These are phyloP conservation scores for Sprattus sprattus DNA, from an alignment of 2,113 vertebrate genomes.

Conservation along the genomic window DNA sequence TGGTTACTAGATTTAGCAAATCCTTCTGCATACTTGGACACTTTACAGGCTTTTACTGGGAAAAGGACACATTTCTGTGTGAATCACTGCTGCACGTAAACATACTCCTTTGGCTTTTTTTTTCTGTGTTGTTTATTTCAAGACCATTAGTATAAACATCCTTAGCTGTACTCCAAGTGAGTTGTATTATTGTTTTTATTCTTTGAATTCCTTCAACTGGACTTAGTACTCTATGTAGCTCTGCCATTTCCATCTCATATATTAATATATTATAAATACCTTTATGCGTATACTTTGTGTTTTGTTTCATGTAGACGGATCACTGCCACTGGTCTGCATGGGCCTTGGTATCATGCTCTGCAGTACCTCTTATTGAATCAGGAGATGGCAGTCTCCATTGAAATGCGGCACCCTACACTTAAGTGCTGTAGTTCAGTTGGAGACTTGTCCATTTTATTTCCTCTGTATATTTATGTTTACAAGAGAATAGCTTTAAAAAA, in stretches of 20 bases:
- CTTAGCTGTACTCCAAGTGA: background rate
- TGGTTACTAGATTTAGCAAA: background rate
- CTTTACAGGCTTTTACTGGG: background rate
- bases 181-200: background rate
- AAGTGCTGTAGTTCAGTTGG: background rate
- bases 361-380: constrained; percentile 52
- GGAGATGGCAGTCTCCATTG: constrained; percentile 53
- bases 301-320: constrained; percentile 52
- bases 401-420: constrained; percentile 25
- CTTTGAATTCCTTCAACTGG: background rate
- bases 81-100: background rate
- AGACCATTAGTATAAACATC: background rate
- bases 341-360: constrained; percentile 31
- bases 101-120: background rate
- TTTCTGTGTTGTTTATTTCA: background rate
- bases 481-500: background rate
- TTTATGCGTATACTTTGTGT: constrained; percentile 41
- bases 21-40: background rate
- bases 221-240: constrained; percentile 4
- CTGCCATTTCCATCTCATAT: background rate
- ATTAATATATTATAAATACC: constrained; percentile 30
- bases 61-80: background rate
- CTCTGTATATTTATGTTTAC: background rate
- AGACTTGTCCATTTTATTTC: background rate
- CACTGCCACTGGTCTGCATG: constrained; percentile 67